A percentile compares a stretch with the other conserved stretches of the same genome.
Evolutionary conservation across 2,113 vertebrate genomes (phyloP).

Genomic region (Morone chrysops): DNA sequence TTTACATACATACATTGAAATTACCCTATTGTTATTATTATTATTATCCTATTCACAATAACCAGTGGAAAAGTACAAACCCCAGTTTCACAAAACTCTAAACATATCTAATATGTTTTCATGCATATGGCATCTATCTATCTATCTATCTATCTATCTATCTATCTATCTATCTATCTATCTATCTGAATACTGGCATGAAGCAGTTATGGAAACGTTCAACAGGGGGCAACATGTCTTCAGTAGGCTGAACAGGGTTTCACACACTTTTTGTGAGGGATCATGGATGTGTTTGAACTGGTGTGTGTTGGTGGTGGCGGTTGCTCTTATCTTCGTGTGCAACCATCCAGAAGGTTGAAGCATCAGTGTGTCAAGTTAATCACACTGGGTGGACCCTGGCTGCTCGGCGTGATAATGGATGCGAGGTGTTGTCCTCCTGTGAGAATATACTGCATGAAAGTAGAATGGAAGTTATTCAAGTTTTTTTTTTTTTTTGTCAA

Average conservation of each 20-base stretch:
- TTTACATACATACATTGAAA: neutral
- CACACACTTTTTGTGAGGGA: neutral
- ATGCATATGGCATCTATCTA: too few relatives aligned
- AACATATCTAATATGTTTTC: neutral
- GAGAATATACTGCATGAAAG: neutral
- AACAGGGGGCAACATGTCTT: constrained; percentile 19
- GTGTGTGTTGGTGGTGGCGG: constrained; percentile 27
- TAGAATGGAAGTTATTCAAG: neutral
- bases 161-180: neutral
- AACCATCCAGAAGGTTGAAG: constrained; percentile 33
- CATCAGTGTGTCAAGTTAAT: constrained; percentile 4
- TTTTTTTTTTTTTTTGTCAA: too few relatives aligned
- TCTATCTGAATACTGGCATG: neutral
- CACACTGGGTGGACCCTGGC: constrained; percentile 67
- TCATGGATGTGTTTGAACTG: neutral
- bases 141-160: too few relatives aligned
- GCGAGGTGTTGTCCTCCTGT: constrained; percentile 24
- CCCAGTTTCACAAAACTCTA: neutral
- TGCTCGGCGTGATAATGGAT: constrained; percentile 65
- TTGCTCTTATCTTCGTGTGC: constrained; percentile 69
- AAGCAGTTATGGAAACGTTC: neutral
- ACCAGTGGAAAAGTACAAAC: neutral
- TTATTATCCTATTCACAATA: neutral
- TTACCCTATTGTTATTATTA: neutral
- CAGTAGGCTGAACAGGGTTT: neutral